phyloP scores from a whole-genome alignment of 2,888 invertebrate species.

The Venusia cambrica region DNA sequence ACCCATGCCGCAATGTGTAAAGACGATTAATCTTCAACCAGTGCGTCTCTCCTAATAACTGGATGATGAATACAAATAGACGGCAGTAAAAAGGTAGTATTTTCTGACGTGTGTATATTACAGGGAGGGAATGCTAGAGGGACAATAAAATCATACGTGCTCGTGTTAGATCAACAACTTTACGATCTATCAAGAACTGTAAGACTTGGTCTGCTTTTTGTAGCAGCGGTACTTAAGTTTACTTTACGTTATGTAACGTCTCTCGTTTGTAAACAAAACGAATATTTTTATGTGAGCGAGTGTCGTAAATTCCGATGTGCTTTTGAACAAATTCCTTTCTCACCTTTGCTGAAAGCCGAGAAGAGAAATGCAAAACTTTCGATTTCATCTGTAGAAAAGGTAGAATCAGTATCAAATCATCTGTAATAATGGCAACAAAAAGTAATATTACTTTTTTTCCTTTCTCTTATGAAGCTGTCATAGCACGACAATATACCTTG shows the following conservation, averaged over 20 bases:
- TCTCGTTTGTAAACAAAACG: conserved; percentile 26
- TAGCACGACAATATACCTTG: conserved; percentile 47
- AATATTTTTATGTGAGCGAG: conserved; percentile 14
- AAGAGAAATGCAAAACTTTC: too few relatives aligned
- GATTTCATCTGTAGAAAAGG: conserved; percentile 13
- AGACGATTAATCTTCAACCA: too few relatives aligned
- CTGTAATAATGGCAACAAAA: conserved; percentile 32
- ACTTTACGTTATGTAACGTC: conserved; percentile 25
- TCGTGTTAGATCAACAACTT: conserved; percentile 30
- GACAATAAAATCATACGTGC: conserved; percentile 31
- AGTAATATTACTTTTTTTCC: conserved; percentile 53
- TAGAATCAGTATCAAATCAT: conserved; percentile 15
- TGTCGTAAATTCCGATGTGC: conserved; percentile 5
- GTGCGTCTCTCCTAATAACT: too few relatives aligned
- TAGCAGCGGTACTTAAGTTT: too few relatives aligned
- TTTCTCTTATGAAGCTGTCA: conserved; percentile 46
- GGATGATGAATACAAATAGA: conserved; percentile 12
- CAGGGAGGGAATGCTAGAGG: conserved; percentile 18
- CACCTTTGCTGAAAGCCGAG: conserved; percentile 3
- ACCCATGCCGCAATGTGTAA: too few relatives aligned
- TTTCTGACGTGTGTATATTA: conserved; percentile 18
- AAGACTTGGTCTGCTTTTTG: conserved; percentile 27
- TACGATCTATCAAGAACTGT: conserved; percentile 30
- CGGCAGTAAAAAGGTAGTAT: conserved; percentile 6
- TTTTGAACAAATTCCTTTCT: conserved; percentile 6